Evolutionary conservation across 2,113 vertebrate species (phyloP), one percentile per base, ranked within the genome.

Genomic region (Chaenogobius annularis): DNA sequence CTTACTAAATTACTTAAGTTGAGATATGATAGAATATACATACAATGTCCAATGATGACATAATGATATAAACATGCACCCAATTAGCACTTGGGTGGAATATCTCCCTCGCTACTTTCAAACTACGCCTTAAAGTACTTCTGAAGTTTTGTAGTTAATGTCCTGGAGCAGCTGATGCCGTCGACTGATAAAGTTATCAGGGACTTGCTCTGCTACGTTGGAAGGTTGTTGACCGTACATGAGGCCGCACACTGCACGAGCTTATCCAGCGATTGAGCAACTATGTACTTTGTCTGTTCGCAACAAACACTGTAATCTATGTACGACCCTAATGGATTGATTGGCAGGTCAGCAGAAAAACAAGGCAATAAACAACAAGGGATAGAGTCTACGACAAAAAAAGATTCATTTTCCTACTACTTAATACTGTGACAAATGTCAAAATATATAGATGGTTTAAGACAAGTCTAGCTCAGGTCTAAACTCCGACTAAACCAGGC

Each of bases 251-350:
- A 64, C 75, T 70, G 48, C 37, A 40, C 8, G 37, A 40, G 50
- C 77, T 90, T 90, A 91, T 91, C 88, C 80, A 5, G 17, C 59
- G 20, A 69, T 91, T 89, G 83, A 62, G 84, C 48, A 88, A 91
- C 69, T 66, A 7, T 58, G 12, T 26, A 78, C 66, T 83, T 88
- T 87, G 15, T 15, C 44, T 46, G 44, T 46, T 10, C 55, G 3
- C 13, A 52, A 58, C 55, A 58, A 26, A 13, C 22, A 26, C 22
- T 14, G n/a, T 26, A 26, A 74, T 88, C 80, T 64, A 10, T 74
- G 56, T 40, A 46, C 73, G 71, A 74, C 35, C 40, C 15, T 46
- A 13, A 6, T 85, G 11, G 70, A 80, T 66, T 58, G 70, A 78
- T 64, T 17, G 11, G 26, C 15, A 23, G 66, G 40, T 55, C 44